These are phyloP conservation scores for Tuberolachnus salignus DNA, from an alignment of 2,888 invertebrate genomes.

Conservation along the genomic window DNA sequence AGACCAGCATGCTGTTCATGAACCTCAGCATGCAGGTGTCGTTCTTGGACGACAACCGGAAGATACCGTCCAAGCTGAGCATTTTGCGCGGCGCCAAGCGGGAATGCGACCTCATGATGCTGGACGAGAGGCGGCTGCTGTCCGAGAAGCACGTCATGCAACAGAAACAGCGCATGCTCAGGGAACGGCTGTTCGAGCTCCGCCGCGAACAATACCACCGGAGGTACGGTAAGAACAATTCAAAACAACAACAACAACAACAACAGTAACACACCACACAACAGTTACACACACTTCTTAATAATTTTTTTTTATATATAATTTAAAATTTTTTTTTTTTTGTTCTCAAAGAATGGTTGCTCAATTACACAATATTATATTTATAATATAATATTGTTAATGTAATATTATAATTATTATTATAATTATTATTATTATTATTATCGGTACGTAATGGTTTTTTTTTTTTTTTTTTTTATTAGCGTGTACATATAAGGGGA, in stretches of 20 bases:
- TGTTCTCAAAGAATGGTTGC: conserved; percentile 16
- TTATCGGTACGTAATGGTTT: conserved; percentile 20
- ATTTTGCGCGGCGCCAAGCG: conserved; percentile 54
- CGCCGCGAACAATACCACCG: conserved; percentile 47
- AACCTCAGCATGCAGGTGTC: conserved; percentile 53
- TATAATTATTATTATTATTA: conserved; percentile 2
- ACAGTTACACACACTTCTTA: not conserved
- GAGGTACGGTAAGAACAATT: conserved; percentile 29
- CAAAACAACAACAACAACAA: not conserved
- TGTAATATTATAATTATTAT: not conserved
- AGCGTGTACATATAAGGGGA: no score
- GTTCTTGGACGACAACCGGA: conserved; percentile 53
- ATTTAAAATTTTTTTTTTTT: not conserved
- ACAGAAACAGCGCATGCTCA: conserved; percentile 52
- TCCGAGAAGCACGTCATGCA: conserved; percentile 54
- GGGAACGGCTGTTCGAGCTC: conserved; percentile 48
- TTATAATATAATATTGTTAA: not conserved
- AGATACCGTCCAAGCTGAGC: conserved; percentile 55
- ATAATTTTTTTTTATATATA: not conserved
- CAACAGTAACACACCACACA: not conserved
- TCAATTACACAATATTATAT: conserved; percentile 19
- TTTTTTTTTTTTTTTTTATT: no score
- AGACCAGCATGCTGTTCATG: conserved; percentile 56
- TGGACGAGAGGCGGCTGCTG: conserved; percentile 49
- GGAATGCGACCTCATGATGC: conserved; percentile 49